These are phyloP conservation scores for Leptocoma aspasia DNA, from an alignment of 2,113 vertebrate species.

Conservation along the genomic window DNA sequence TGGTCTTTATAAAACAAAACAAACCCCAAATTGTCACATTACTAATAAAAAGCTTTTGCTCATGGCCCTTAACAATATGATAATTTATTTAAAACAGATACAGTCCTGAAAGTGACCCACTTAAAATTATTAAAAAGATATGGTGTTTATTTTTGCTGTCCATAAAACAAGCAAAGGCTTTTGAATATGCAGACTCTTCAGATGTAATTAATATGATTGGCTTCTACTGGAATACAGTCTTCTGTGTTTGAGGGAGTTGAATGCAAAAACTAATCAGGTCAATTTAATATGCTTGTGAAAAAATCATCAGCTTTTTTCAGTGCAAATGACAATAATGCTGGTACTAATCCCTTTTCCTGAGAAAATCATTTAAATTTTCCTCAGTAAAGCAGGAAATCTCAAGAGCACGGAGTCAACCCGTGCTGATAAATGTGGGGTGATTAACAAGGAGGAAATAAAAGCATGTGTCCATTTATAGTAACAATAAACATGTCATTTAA, in stretches of 20 bases:
- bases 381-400: not conserved
- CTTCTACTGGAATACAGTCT: conserved; percentile 67
- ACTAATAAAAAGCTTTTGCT: conserved; percentile 55
- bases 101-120: conserved; percentile 76
- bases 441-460: conserved; percentile 12
- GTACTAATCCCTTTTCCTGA: conserved; percentile 30
- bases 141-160: conserved; percentile 75
- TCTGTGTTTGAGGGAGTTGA: conserved; percentile 71
- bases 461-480: conserved; percentile 2
- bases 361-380: conserved; percentile 17
- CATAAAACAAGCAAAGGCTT: conserved; percentile 74
- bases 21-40: not conserved
- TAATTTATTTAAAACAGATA: conserved; percentile 80
- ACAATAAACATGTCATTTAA: conserved; percentile 53
- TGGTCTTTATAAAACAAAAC: not conserved
- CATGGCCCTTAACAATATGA: conserved; percentile 56
- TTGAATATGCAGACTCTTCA: conserved; percentile 80
- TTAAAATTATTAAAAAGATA: conserved; percentile 79
- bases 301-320: conserved; percentile 73
- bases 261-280: conserved; percentile 77
- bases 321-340: conserved; percentile 29
- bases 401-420: not conserved
- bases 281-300: conserved; percentile 73
- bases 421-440: not conserved
- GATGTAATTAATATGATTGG: conserved; percentile 82